Base-by-base conservation (phyloP, 30 jellyfish, hydroid and myxozoan genomes). In the Cassiopea andromeda region DNA sequence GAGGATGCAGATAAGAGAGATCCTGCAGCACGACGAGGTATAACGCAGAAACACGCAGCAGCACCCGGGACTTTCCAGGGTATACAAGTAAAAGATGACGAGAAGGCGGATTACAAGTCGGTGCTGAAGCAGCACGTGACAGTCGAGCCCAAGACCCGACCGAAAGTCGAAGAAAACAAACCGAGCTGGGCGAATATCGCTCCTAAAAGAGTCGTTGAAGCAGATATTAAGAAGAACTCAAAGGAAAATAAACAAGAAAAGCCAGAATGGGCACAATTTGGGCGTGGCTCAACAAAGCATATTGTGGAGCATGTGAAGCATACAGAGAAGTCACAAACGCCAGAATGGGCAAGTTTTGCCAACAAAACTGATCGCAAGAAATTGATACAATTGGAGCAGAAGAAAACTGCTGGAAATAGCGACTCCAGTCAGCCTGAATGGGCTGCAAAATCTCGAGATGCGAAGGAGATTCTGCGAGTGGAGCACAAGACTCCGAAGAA, bases 201-300 rank as follows among this genome's bases (percentile, higher is more conserved):
- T 46, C 94, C 94, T 2, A 87, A 77, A 9, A 64, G 89, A 46
- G 83, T 87, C 12, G 47, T 58, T 18, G 77, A 87, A 15, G 77
- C 89, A 1, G 94, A 87, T 46, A 87, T 87, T 38, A 87, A 6
- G 81, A 18, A 43, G 10, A 75, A 74, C 47, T 47, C 75, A 48
- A 87, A 76, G 83, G 94, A 87, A 6, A 77, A 43, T 73, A 87
- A 77, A 49, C 86, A 87, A 27, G 89, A 87, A 43, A 77, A 73
- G 77, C 94, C 94, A 15, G 94, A 87, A 87, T 87, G 94, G 94
- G 94, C 94, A 16, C 94, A 87, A 60, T 54, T 87, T 44, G 89
- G 83, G 12, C 86, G 89, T 43, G 89, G 89, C 3, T 74, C 89
- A 14, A 87, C 81, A 84, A 87, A 75, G 77, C 77, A 75, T 44